Conservation (phyloP, 1,140 invertebrate genomes). For the Bombyx mandarina region DNA sequence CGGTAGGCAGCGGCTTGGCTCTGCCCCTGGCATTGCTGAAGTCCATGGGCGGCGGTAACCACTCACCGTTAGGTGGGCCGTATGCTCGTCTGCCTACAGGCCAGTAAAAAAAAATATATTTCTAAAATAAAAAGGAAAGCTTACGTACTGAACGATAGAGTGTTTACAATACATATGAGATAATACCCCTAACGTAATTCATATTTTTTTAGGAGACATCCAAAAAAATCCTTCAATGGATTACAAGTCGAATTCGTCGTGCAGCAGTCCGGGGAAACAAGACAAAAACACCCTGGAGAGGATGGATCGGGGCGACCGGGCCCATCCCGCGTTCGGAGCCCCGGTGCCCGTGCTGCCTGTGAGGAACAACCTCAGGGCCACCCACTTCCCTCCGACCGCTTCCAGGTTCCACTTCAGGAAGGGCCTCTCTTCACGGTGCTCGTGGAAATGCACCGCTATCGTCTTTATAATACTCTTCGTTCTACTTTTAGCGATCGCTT, state of each 20-base stretch:
- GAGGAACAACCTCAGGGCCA: constrained; percentile 78
- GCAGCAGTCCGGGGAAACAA: constrained; percentile 81
- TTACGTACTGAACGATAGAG: too few relatives aligned
- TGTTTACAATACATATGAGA: neutral
- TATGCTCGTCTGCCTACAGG: too few relatives aligned
- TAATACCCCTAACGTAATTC: neutral
- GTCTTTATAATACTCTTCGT: constrained; percentile 86
- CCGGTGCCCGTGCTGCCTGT: constrained; percentile 81
- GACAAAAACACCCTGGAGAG: constrained; percentile 66
- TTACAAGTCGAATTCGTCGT: constrained; percentile 88
- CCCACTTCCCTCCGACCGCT: constrained; percentile 75
- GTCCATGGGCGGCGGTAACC: too few relatives aligned
- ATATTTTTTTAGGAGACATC: constrained; percentile 77
- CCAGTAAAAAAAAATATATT: too few relatives aligned
- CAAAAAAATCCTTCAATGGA: constrained; percentile 90
- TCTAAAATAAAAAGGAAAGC: too few relatives aligned
- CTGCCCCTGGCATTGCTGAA: too few relatives aligned
- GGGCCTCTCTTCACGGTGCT: constrained; percentile 87
- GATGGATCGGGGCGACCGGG: constrained; percentile 55
- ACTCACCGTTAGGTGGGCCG: too few relatives aligned
- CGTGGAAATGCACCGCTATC: constrained; percentile 92
- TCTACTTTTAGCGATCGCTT: constrained; percentile 84
- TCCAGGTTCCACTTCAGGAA: constrained; percentile 89
- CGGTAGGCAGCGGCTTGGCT: too few relatives aligned
- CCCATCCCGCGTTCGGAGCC: constrained; percentile 74